phyloP scores from a whole-genome alignment of 1,140 invertebrate species.

The Gonatopus flavifemur region DNA sequence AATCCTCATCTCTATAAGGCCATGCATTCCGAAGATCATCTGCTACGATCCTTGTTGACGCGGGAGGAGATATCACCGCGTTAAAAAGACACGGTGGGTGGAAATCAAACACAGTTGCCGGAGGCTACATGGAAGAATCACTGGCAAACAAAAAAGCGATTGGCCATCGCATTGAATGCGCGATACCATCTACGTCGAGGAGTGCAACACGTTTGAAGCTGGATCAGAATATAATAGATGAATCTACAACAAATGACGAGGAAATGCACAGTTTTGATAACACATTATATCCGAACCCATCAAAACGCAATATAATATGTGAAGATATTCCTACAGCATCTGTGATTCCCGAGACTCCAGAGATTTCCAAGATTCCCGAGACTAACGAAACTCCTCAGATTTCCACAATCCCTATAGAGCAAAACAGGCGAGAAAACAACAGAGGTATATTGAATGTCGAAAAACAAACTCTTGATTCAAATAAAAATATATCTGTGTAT shows the following conservation, averaged over 20 bases:
- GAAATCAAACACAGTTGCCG: constrained; percentile 1
- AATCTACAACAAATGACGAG: no score
- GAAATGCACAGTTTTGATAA: neutral
- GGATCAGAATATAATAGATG: neutral
- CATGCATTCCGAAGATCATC: neutral
- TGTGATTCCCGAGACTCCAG: neutral
- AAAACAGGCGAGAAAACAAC: no score
- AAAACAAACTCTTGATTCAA: no score
- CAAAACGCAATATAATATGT: neutral
- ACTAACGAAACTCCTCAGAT: neutral
- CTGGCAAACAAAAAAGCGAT: neutral
- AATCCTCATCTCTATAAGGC: neutral
- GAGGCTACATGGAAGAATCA: neutral
- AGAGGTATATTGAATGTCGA: no score
- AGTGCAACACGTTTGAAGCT: neutral
- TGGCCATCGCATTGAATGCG: neutral
- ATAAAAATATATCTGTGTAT: no score
- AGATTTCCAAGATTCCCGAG: neutral
- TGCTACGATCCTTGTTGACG: constrained; percentile 3
- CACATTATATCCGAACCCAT: neutral
- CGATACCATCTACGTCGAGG: neutral
- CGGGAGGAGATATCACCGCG: neutral
- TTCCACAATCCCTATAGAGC: no score
- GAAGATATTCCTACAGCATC: neutral
- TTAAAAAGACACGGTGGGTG: neutral